Evolutionary conservation across 2,113 vertebrate genomes (phyloP), one percentile per base, ranked within the genome.

Genomic region (Onychostoma macrolepis): DNA sequence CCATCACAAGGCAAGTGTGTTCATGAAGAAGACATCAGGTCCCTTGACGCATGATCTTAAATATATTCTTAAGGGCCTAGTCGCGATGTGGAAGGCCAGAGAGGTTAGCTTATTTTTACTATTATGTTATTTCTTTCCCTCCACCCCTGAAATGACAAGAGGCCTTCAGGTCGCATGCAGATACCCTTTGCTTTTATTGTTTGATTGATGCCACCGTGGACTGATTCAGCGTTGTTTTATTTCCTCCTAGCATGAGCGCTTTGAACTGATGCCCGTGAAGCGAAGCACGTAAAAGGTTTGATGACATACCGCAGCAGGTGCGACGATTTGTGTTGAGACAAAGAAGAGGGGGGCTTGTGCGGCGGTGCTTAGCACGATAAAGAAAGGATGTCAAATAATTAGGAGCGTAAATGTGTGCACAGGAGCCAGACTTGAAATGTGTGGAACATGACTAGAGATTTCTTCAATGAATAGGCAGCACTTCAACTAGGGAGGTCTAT

Each of bases 21-120:
- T 30, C 56, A 69, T 48, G 28, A 85, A 67, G 56, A 65, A 87
- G 56, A 88, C 88, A 79, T 86, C 71, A 33, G 79, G 58, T 72
- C 83, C 82, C 76, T 84, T 30, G 69, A 87, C 30, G 41, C 36
- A 63, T 75, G 43, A 43, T 81, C 77, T 78, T 43, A 65, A 72
- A 79, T 53, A 81, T 80, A 65, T 85, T 75, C 71, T 74, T 65
- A 81, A 58, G 69, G 83, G 50, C 50, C 58, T 67, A 43, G 48
- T 50, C 6, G 7, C 5, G 80, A 75, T 75, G 79, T 26, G 13
- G n/a, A 48, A 75, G 53, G 69, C 86, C 69, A 65, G n/a, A 81
- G 38, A 82, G 45, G 43, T 53, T 79, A 56, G 82, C 21, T 36
- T 0, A 69, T 69, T 80, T 58, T 74, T 28, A n/a, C 43, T 12